A percentile compares a stretch with the other conserved stretches of the same genome.
These are phyloP conservation scores for Scatophagus argus DNA, from an alignment of 2,113 vertebrate species.

Conservation along the genomic window DNA sequence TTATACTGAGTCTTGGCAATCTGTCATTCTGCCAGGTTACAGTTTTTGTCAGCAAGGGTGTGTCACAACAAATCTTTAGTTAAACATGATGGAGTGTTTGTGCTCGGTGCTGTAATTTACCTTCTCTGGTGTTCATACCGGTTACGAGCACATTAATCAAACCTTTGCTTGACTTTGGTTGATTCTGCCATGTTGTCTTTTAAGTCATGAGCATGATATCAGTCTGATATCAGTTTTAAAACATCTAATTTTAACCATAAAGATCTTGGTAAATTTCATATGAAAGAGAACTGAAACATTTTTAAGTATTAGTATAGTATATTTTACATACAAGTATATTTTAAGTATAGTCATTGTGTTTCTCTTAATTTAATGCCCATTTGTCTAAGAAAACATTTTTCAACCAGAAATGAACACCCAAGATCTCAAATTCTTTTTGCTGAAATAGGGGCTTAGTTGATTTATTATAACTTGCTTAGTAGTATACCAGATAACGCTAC, in stretches of 20 bases:
- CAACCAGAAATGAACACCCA: neutral
- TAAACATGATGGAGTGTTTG: conserved; percentile 46
- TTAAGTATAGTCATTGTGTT: no score
- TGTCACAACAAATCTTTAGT: conserved; percentile 53
- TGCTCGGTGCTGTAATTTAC: conserved; percentile 26
- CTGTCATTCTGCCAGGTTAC: conserved; percentile 40
- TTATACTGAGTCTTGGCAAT: conserved; percentile 3
- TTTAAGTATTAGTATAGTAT: no score
- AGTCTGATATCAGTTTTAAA: neutral
- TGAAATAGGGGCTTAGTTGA: conserved; percentile 1
- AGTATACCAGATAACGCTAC: neutral
- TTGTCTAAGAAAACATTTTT: neutral
- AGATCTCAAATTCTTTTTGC: neutral
- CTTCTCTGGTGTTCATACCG: conserved; percentile 28
- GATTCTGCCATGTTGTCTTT: neutral
- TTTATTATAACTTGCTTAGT: neutral
- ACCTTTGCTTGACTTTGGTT: conserved; percentile 27
- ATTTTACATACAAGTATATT: no score
- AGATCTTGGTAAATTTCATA: neutral
- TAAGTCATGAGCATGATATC: neutral
- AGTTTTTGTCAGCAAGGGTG: conserved; percentile 32
- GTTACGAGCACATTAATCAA: conserved; percentile 55
- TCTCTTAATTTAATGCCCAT: neutral
- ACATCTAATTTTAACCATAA: neutral
- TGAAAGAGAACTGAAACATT: neutral